These are phyloP conservation scores for Sialis fuliginosa DNA, from an alignment of 2,888 invertebrate species.

Conservation along the genomic window DNA sequence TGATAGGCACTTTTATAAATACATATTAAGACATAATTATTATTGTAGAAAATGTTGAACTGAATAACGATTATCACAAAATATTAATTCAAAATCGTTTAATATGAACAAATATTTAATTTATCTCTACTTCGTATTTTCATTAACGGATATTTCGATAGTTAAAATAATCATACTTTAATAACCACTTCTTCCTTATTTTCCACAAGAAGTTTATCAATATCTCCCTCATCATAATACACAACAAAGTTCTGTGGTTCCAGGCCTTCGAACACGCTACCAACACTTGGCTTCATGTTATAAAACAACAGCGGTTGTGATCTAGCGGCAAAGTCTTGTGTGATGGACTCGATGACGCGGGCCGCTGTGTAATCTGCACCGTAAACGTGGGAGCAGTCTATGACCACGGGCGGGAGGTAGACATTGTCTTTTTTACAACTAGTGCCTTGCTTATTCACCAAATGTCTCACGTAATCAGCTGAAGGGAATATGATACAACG, in stretches of 20 bases:
- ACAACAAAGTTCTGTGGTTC: conserved; percentile 58
- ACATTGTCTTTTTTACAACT: too few relatives aligned
- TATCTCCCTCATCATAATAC: conserved; percentile 56
- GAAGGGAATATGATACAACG: conserved; percentile 81
- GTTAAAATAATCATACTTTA: too few relatives aligned
- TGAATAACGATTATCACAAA: too few relatives aligned
- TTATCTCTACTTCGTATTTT: too few relatives aligned
- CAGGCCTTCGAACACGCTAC: conserved; percentile 61
- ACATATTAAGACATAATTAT: too few relatives aligned
- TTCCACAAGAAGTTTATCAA: conserved; percentile 42
- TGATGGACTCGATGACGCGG: conserved; percentile 55
- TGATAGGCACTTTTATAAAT: too few relatives aligned
- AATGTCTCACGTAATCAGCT: conserved; percentile 70
- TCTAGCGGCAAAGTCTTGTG: conserved; percentile 53
- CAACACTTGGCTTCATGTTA: conserved; percentile 71
- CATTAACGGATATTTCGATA: too few relatives aligned
- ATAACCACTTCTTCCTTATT: too few relatives aligned
- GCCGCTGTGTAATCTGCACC: conserved; percentile 80
- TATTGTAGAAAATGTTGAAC: too few relatives aligned
- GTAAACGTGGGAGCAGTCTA: conserved; percentile 77
- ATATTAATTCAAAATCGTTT: too few relatives aligned
- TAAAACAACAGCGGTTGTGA: conserved; percentile 64
- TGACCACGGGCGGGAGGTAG: conserved; percentile 47
- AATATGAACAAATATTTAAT: too few relatives aligned
- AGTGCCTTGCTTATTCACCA: conserved; percentile 54